Conservation (phyloP, 2,797 vertebrate genomes). For the Poeciliopsis presidionis region DNA sequence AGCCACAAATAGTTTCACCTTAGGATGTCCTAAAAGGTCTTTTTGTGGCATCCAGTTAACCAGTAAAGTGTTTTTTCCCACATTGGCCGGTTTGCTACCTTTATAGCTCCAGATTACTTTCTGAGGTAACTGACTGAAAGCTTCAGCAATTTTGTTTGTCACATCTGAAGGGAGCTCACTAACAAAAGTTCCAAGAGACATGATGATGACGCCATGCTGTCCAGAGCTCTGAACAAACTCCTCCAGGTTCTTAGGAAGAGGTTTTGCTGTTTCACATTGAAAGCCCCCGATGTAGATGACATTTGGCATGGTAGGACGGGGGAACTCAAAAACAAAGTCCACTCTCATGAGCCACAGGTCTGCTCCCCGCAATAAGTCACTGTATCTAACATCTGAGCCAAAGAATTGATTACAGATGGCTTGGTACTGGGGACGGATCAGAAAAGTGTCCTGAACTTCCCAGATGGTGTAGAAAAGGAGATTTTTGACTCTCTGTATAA, state of each 20-base stretch:
- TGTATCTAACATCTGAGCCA: slow-evolving; percentile 48
- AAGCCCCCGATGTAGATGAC: slow-evolving; percentile 78
- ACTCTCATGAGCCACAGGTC: slow-evolving; percentile 66
- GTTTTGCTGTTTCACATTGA: slow-evolving; percentile 73
- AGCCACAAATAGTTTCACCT: slow-evolving; percentile 72
- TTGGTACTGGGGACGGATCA: slow-evolving; percentile 33
- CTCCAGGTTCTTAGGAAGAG: slow-evolving; percentile 73
- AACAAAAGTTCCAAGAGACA: slow-evolving; percentile 75
- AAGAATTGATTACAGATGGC: slow-evolving; percentile 57
- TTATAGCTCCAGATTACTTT: slow-evolving; percentile 78
- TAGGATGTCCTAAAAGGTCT: slow-evolving; percentile 78
- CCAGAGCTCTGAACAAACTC: slow-evolving; percentile 76
- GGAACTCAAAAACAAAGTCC: slow-evolving; percentile 79
- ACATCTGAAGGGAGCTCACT: slow-evolving; percentile 27
- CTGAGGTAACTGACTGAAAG: slow-evolving; percentile 74
- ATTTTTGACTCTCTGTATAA: slow-evolving; percentile 59
- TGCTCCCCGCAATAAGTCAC: slow-evolving; percentile 48
- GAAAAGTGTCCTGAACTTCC: neutral
- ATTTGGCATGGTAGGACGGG: slow-evolving; percentile 78
- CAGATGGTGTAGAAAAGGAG: neutral
- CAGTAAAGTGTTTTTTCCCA: slow-evolving; percentile 77
- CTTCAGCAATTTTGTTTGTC: slow-evolving; percentile 55
- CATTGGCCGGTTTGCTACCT: slow-evolving; percentile 55
- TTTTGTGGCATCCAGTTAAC: slow-evolving; percentile 80
- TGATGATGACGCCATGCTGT: slow-evolving; percentile 78